phyloP scores from a whole-genome alignment of 1,140 invertebrate species.

The Dinoponera quadriceps region DNA sequence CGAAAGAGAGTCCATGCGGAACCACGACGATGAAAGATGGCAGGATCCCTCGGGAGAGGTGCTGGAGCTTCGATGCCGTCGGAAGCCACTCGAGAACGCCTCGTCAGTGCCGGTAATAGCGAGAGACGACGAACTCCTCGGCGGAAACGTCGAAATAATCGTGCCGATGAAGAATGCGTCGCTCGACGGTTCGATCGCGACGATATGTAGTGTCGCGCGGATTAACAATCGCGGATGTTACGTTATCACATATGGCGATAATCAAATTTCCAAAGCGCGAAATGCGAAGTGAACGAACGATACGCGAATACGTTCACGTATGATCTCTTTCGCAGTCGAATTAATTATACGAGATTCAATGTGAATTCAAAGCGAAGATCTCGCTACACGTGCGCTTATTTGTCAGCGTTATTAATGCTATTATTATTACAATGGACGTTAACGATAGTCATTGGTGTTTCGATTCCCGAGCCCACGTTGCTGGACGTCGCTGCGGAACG shows the following conservation, averaged over 20 bases:
- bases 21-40: conserved; percentile 16
- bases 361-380: neutral
- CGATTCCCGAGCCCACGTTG: neutral
- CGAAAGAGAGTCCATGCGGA: conserved; percentile 6
- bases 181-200: neutral
- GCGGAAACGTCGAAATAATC: neutral
- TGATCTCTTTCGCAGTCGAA: neutral
- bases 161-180: neutral
- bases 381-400: too few species aligned
- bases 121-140: neutral
- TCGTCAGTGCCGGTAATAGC: neutral
- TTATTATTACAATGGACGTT: neutral
- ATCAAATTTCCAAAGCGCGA: neutral
- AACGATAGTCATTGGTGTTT: neutral
- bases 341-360: neutral
- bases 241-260: neutral
- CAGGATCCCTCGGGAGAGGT: neutral
- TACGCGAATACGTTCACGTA: neutral
- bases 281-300: neutral
- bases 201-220: too few species aligned
- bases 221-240: too few species aligned
- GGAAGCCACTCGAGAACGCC: neutral
- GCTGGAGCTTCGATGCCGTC: neutral
- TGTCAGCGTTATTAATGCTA: neutral
- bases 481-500: neutral